phyloP scores from a whole-genome alignment of 2,797 vertebrate genomes.

The Acipenser transmontanus region DNA sequence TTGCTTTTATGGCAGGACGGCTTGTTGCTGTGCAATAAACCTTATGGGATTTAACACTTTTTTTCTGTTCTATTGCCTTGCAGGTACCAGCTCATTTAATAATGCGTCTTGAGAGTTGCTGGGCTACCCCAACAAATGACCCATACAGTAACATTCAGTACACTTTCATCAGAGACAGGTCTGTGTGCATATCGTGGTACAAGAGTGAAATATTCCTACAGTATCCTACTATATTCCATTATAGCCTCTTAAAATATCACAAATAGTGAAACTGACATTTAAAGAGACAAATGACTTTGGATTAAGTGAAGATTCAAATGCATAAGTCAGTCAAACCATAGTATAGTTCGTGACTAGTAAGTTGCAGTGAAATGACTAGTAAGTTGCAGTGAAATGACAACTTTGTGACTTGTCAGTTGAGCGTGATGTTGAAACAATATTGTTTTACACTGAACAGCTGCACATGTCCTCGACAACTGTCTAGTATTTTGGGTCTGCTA shows the following conservation, averaged over 20 bases:
- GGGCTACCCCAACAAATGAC: slow-evolving; percentile 64
- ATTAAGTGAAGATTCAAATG: no score
- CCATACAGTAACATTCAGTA: slow-evolving; percentile 63
- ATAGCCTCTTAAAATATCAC: slow-evolving; percentile 17
- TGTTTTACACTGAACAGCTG: slow-evolving; percentile 51
- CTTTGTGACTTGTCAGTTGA: slow-evolving; percentile 44
- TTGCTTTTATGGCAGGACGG: no score
- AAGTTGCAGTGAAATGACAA: slow-evolving; percentile 37
- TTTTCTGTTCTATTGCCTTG: slow-evolving; percentile 10
- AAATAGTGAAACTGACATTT: no score
- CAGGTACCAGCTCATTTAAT: slow-evolving; percentile 60
- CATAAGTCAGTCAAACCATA: no score
- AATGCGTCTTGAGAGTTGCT: slow-evolving; percentile 63
- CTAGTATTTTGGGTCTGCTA: slow-evolving; percentile 42
- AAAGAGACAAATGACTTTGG: no score
- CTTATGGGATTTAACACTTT: background rate
- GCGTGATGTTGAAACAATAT: slow-evolving; percentile 37
- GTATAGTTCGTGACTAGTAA: no score
- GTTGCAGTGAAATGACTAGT: slow-evolving; percentile 34
- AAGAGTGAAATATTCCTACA: background rate
- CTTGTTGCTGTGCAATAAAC: no score
- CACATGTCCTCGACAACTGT: slow-evolving; percentile 50
- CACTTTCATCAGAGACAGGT: slow-evolving; percentile 65
- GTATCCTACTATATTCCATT: slow-evolving; percentile 12
- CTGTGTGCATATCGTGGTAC: slow-evolving; percentile 14